Conservation (phyloP, 2,888 invertebrate species). For the Cactoblastis cactorum region DNA sequence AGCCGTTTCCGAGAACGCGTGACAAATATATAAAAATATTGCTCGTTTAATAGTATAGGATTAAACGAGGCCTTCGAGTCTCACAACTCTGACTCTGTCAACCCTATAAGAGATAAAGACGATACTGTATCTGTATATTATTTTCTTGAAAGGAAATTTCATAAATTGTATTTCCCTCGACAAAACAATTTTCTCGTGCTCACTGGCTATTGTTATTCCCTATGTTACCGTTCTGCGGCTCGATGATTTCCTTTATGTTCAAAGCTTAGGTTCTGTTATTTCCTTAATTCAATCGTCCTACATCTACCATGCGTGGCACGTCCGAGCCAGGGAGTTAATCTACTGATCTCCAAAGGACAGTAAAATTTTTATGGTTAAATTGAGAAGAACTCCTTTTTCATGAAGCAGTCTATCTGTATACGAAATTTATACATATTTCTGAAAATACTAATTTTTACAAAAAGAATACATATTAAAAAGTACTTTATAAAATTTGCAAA, state of each 20-base stretch:
- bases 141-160: too few species aligned
- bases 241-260: constrained; percentile 8
- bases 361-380: neutral
- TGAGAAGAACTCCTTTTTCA: neutral
- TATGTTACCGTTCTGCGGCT: neutral
- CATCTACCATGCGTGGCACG: constrained; percentile 5
- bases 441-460: too few species aligned
- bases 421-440: neutral
- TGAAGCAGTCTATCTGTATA: too few species aligned
- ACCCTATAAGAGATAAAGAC: too few species aligned
- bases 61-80: too few species aligned
- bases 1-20: too few species aligned
- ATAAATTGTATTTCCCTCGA: neutral
- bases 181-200: neutral
- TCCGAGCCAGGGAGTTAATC: constrained; percentile 4
- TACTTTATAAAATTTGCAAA: too few species aligned
- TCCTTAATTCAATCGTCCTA: constrained; percentile 12
- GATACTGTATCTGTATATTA: too few species aligned
- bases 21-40: too few species aligned
- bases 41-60: too few species aligned
- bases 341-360: constrained; percentile 4
- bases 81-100: too few species aligned
- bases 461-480: too few species aligned
- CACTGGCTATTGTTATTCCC: neutral
- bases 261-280: constrained; percentile 7